phyloP scores from a whole-genome alignment of 2,888 invertebrate genomes.

The Brachylomia viminalis region DNA sequence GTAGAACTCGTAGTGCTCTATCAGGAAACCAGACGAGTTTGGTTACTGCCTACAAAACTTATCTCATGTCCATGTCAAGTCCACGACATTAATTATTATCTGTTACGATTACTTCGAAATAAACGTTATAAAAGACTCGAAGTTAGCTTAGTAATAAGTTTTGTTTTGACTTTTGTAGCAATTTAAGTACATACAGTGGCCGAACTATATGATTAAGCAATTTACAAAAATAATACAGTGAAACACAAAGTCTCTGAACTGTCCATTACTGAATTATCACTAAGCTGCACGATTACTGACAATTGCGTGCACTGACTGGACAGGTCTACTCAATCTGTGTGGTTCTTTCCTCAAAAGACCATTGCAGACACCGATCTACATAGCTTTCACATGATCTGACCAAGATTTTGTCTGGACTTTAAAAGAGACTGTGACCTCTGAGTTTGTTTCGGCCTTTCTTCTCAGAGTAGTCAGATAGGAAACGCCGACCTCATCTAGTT shows the following conservation, averaged over 20 bases:
- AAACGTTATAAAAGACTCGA: conserved; percentile 7
- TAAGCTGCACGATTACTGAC: no score
- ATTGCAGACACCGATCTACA: no score
- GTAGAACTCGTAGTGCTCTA: conserved; percentile 28
- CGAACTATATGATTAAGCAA: not conserved
- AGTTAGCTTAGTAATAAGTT: conserved; percentile 20
- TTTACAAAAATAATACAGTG: not conserved
- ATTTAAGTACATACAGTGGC: not conserved
- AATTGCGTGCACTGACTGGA: no score
- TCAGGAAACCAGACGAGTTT: conserved; percentile 47
- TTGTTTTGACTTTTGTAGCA: conserved; percentile 11
- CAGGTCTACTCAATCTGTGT: no score
- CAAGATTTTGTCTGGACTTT: no score
- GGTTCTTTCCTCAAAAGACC: no score
- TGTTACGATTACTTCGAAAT: conserved; percentile 36
- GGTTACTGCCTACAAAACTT: conserved; percentile 29
- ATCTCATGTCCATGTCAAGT: conserved; percentile 56
- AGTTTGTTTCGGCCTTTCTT: no score
- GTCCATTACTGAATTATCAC: not conserved
- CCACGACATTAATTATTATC: conserved; percentile 48
- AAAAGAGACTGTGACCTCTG: no score
- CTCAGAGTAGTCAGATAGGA: no score
- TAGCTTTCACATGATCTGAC: no score
- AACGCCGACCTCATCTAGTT: no score
- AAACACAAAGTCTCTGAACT: conserved; percentile 1